These are phyloP conservation scores for Pelobates fuscus DNA, from an alignment of 2,113 vertebrate genomes.

Conservation along the genomic window DNA sequence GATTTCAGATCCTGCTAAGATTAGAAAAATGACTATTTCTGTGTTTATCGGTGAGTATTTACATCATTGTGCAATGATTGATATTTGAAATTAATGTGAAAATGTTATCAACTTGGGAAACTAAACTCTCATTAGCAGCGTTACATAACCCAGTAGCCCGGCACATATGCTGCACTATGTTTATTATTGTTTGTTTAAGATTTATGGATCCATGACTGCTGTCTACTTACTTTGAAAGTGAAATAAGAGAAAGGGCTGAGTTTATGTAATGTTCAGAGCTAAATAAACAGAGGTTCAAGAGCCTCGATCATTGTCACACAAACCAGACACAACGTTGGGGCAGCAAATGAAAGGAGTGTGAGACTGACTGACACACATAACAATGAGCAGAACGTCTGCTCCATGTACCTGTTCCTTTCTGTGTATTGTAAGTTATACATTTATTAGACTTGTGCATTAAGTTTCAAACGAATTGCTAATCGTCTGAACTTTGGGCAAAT, in stretches of 20 bases:
- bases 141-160: conserved; percentile 32
- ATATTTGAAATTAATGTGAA: conserved; percentile 26
- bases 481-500: too few species aligned
- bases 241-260: conserved; percentile 34
- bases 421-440: too few species aligned
- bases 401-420: neutral
- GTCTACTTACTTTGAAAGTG: conserved; percentile 44
- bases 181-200: conserved; percentile 52
- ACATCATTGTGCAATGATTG: conserved; percentile 1
- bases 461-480: too few species aligned
- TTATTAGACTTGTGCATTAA: too few species aligned
- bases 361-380: conserved; percentile 22
- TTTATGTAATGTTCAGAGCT: conserved; percentile 37
- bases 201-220: conserved; percentile 42
- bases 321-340: conserved; percentile 29
- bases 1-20: neutral
- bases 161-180: conserved; percentile 13
- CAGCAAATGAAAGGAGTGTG: conserved; percentile 16
- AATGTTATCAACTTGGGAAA: conserved; percentile 29
- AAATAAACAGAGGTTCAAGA: conserved; percentile 33
- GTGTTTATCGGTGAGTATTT: conserved; percentile 16
- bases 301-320: conserved; percentile 44
- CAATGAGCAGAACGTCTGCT: neutral
- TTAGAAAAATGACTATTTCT: neutral
- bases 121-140: neutral